Percentiles rank a stretch among this genome's conserved stretches.
phyloP scores from a whole-genome alignment of 1,140 invertebrate genomes.

The Leptinotarsa lineolata region DNA sequence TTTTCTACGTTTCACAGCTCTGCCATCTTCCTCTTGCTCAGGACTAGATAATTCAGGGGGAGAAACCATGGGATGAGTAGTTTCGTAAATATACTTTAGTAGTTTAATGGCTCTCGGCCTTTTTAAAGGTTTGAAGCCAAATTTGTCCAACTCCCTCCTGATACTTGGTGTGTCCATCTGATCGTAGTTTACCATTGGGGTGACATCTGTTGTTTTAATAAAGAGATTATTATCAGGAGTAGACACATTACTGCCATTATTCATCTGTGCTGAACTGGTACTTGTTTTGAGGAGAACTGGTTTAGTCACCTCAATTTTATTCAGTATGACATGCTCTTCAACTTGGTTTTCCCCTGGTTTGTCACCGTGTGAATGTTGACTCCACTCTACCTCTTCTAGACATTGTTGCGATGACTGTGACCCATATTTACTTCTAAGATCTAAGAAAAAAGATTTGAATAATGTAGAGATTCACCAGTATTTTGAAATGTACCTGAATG shows the following conservation, averaged over 20 bases:
- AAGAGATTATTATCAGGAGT: conserved; percentile 41
- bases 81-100: conserved; percentile 54
- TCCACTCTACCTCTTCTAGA: background rate
- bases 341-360: too few species aligned
- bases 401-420: background rate
- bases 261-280: background rate
- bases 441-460: background rate
- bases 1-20: conserved; percentile 29
- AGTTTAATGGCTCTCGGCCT: conserved; percentile 51
- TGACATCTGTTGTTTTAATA: conserved; percentile 60
- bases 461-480: background rate
- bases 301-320: background rate
- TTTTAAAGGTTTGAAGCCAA: conserved; percentile 64
- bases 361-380: background rate
- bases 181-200: conserved; percentile 61
- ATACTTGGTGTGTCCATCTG: conserved; percentile 60
- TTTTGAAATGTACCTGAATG: conserved; percentile 19
- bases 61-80: conserved; percentile 47
- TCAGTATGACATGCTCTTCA: too few species aligned
- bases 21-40: conserved; percentile 24
- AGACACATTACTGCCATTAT: background rate
- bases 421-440: conserved; percentile 16
- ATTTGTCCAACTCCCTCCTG: conserved; percentile 60
- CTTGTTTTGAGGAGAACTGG: background rate
- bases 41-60: conserved; percentile 21